Evolutionary conservation across 1,140 invertebrate species (phyloP), one percentile per base, ranked within the genome.

Genomic region (Aphelenchoides avenae): DNA sequence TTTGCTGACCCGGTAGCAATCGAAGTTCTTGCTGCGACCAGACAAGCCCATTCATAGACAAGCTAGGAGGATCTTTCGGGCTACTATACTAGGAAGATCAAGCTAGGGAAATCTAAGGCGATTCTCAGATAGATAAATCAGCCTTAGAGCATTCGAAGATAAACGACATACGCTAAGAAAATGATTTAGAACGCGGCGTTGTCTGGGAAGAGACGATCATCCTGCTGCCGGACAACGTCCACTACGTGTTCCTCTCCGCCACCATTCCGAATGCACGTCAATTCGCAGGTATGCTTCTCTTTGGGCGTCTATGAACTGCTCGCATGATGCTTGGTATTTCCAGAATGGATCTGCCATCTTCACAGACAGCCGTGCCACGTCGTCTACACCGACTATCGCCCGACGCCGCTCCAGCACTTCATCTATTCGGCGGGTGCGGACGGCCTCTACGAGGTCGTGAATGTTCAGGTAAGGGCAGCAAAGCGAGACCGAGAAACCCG

Each of bases 131-230:
- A n/a, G n/a, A n/a, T n/a, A n/a, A n/a, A n/a, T n/a, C n/a, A n/a
- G n/a, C n/a, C n/a, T n/a, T n/a, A n/a, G n/a, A n/a, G n/a, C n/a
- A n/a, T n/a, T n/a, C n/a, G n/a, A n/a, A n/a, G n/a, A n/a, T n/a
- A n/a, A n/a, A n/a, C n/a, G n/a, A n/a, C n/a, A n/a, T n/a, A n/a
- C n/a, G n/a, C n/a, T n/a, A n/a, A n/a, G n/a, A n/a, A n/a, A n/a
- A n/a, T n/a, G n/a, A n/a, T 57, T 49, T 49, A 80, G 92, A 97
- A 79, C 83, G 95, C 79, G 95, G 95, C 41, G 93, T 98, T 20
- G 94, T 95, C 3, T 99, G 95, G 95, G 93, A 96, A 83, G 95
- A 99, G 82, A 96, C 94, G 0, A 84, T 99, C 15, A 99, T 99
- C 75, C 80, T 99, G 15, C 78, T 99, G 24, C 93, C 93, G 1